A percentile compares a stretch with the other conserved stretches of the same genome.
phyloP scores from a whole-genome alignment of 2,797 vertebrate genomes.

The Helostoma temminkii region DNA sequence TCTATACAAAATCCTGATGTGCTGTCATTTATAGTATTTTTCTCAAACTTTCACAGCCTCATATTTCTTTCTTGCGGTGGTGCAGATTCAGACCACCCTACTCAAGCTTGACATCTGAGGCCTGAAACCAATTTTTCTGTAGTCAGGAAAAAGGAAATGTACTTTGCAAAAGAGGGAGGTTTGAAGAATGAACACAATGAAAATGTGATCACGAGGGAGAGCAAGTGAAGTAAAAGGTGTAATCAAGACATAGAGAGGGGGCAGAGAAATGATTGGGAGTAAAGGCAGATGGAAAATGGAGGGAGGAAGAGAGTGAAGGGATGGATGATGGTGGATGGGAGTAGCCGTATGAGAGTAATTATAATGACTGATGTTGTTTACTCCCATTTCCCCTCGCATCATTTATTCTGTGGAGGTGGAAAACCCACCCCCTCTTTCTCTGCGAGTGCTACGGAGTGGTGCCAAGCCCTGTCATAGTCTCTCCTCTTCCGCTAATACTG shows the following conservation, averaged over 20 bases:
- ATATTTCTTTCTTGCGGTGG: conserved; percentile 22
- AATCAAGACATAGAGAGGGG: conserved; percentile 33
- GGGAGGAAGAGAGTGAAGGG: conserved; percentile 45
- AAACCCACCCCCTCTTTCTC: conserved; percentile 73
- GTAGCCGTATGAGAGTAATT: conserved; percentile 81
- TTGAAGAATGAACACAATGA: conserved; percentile 5
- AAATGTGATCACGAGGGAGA: conserved; percentile 25
- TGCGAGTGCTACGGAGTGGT: conserved; percentile 44
- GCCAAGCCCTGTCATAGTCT: conserved; percentile 67
- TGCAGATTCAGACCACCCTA: conserved; percentile 44
- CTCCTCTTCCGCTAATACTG: conserved; percentile 69
- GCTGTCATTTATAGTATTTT: conserved; percentile 35
- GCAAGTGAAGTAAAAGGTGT: conserved; percentile 39
- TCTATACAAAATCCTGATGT: conserved; percentile 38
- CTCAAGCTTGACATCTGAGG: conserved; percentile 9
- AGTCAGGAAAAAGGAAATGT: conserved; percentile 5
- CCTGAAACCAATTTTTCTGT: conserved; percentile 1
- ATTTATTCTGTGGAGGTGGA: conserved; percentile 83
- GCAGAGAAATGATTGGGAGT: conserved; percentile 34
- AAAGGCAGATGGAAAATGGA: conserved; percentile 69
- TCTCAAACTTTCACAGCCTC: conserved; percentile 43
- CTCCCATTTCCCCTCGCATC: conserved; percentile 83
- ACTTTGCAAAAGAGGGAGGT: neutral
- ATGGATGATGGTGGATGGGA: conserved; percentile 69
- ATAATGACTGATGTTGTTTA: conserved; percentile 86